Conservation (phyloP, 2,888 invertebrate species). For the Crematogaster levior region DNA sequence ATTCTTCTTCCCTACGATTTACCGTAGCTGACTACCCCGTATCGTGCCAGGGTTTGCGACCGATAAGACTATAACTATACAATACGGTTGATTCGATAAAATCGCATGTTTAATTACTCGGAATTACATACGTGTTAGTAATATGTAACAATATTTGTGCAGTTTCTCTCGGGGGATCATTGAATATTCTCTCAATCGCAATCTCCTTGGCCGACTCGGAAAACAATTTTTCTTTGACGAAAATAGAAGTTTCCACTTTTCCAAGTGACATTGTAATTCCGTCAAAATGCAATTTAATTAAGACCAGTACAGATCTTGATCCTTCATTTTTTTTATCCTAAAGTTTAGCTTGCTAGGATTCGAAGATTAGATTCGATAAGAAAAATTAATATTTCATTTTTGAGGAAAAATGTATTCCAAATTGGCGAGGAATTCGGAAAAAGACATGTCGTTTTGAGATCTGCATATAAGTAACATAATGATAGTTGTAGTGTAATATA, state of each 20-base stretch:
- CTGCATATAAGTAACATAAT: neutral
- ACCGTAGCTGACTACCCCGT: conserved; percentile 49
- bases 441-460: neutral
- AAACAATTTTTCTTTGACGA: neutral
- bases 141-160: neutral
- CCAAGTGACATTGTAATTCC: neutral
- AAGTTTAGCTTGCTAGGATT: neutral
- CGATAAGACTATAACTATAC: conserved; percentile 6
- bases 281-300: neutral
- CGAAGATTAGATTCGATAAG: neutral
- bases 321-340: neutral
- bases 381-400: neutral
- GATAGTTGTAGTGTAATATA: neutral
- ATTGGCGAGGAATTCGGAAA: neutral
- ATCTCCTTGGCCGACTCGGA: neutral
- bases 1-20: conserved; percentile 70
- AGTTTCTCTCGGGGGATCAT: neutral
- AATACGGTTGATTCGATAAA: neutral
- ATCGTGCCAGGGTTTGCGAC: conserved; percentile 17
- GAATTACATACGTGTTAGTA: neutral
- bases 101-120: neutral
- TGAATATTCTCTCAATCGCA: neutral
- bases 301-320: neutral
- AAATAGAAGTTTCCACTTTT: neutral
- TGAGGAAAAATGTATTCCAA: neutral